phyloP scores from a whole-genome alignment of 2,888 invertebrate genomes.

The Drosophila emarginata region DNA sequence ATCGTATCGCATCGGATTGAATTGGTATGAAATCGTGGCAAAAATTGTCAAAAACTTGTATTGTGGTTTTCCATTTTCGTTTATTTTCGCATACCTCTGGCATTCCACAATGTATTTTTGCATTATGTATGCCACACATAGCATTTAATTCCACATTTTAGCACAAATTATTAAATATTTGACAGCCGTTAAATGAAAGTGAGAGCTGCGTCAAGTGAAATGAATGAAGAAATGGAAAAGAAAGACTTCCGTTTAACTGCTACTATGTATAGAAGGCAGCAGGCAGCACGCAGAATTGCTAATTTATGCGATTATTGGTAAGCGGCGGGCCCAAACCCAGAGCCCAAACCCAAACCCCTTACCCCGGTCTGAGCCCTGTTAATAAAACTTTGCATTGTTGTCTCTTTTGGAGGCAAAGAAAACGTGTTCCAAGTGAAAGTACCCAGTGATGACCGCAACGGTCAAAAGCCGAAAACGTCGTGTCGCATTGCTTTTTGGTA shows the following conservation, averaged over 20 bases:
- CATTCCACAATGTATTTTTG: slow-evolving; percentile 61
- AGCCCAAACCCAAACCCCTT: neutral
- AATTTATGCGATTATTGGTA: slow-evolving; percentile 72
- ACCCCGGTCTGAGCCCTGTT: neutral
- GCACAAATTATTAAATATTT: slow-evolving; percentile 75
- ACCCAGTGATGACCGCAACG: slow-evolving; percentile 71
- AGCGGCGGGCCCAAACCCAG: slow-evolving; percentile 16
- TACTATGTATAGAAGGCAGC: slow-evolving; percentile 12
- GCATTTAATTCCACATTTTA: slow-evolving; percentile 65
- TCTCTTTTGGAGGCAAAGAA: slow-evolving; percentile 45
- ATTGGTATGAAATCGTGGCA: slow-evolving; percentile 46
- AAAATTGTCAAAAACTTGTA: neutral
- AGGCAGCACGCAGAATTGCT: slow-evolving; percentile 53
- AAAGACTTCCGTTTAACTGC: slow-evolving; percentile 51
- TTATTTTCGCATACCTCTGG: slow-evolving; percentile 61
- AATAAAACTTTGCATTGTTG: slow-evolving; percentile 47
- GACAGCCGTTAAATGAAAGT: slow-evolving; percentile 63
- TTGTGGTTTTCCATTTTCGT: slow-evolving; percentile 55
- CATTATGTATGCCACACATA: slow-evolving; percentile 60
- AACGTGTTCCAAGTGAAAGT: slow-evolving; percentile 71
- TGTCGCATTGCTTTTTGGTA: slow-evolving; percentile 36
- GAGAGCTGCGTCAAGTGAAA: slow-evolving; percentile 63
- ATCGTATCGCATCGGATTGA: neutral
- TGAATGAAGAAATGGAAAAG: slow-evolving; percentile 11
- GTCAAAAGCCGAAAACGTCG: slow-evolving; percentile 54